Evolutionary conservation across 1,140 invertebrate genomes (phyloP).

Genomic region (Drosophila asahinai): DNA sequence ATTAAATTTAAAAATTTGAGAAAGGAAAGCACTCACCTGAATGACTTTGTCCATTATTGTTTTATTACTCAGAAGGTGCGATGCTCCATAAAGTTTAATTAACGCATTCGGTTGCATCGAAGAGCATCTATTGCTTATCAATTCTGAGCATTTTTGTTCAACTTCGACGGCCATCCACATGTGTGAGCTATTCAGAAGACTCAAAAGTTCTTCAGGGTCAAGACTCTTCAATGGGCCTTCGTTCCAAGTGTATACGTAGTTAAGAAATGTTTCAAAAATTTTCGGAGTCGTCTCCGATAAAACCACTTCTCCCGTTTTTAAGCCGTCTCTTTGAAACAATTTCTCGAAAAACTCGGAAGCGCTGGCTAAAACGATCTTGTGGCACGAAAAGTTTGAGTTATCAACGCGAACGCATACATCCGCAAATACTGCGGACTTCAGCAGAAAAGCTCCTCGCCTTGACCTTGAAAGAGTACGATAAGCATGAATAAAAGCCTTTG

Average conservation of each 20-base stretch:
- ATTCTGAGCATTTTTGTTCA: neutral
- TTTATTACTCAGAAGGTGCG: neutral
- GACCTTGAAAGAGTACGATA: neutral
- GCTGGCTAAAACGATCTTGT: conserved; percentile 3
- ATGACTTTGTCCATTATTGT: neutral
- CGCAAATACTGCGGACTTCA: neutral
- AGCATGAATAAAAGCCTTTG: neutral
- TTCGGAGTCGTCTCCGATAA: neutral
- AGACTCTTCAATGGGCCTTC: fast-evolving
- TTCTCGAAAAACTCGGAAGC: conserved; percentile 15
- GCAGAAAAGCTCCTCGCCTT: neutral
- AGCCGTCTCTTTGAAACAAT: conserved; percentile 1
- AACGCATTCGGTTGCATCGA: neutral
- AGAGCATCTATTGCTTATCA: neutral
- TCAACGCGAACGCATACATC: neutral
- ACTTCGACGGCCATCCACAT: conserved; percentile 4
- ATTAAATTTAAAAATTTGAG: neutral
- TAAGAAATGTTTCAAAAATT: neutral
- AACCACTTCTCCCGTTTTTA: neutral
- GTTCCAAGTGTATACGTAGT: conserved; percentile 2
- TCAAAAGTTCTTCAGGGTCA: neutral
- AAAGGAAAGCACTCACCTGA: neutral
- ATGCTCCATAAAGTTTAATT: neutral
- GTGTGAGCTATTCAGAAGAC: neutral
- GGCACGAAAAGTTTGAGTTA: neutral